These are phyloP conservation scores for Danionella dracula DNA, from an alignment of 2,797 vertebrate species.

Conservation along the genomic window DNA sequence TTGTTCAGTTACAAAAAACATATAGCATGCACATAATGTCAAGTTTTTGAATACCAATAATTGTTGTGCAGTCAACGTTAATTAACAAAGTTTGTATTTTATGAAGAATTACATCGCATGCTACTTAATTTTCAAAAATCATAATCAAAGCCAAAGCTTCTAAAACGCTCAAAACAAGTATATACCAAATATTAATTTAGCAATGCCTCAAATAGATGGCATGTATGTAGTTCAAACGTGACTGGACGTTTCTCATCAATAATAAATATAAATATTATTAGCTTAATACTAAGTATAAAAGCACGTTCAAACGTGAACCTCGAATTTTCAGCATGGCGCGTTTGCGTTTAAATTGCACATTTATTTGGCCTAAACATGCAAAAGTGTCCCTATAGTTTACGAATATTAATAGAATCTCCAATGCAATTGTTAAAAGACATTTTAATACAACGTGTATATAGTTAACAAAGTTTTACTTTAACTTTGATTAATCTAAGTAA, in stretches of 20 bases:
- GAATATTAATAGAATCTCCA: too few relatives aligned
- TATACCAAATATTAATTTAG: constrained; percentile 6
- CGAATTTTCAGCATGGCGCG: neutral
- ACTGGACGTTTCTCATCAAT: constrained; percentile 6
- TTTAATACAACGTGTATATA: too few relatives aligned
- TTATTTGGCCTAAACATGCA: too few relatives aligned
- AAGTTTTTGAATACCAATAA: too few relatives aligned
- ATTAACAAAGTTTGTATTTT: too few relatives aligned
- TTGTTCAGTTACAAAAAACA: neutral
- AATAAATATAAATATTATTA: neutral
- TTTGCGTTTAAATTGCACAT: neutral
- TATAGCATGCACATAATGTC: too few relatives aligned
- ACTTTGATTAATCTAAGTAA: too few relatives aligned
- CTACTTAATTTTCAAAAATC: neutral
- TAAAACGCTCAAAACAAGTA: neutral
- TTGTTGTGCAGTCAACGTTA: too few relatives aligned
- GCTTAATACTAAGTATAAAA: neutral
- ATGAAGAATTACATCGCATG: neutral
- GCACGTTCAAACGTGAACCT: neutral
- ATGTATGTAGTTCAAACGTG: constrained; percentile 5
- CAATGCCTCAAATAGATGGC: neutral
- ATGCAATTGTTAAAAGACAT: too few relatives aligned
- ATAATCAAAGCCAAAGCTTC: neutral
- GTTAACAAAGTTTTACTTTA: too few relatives aligned
- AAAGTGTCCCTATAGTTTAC: too few relatives aligned